A percentile compares a stretch with the other conserved stretches of the same genome.
These are phyloP conservation scores for Eumacrocentrus americanus DNA, from an alignment of 2,888 invertebrate genomes.

Conservation along the genomic window DNA sequence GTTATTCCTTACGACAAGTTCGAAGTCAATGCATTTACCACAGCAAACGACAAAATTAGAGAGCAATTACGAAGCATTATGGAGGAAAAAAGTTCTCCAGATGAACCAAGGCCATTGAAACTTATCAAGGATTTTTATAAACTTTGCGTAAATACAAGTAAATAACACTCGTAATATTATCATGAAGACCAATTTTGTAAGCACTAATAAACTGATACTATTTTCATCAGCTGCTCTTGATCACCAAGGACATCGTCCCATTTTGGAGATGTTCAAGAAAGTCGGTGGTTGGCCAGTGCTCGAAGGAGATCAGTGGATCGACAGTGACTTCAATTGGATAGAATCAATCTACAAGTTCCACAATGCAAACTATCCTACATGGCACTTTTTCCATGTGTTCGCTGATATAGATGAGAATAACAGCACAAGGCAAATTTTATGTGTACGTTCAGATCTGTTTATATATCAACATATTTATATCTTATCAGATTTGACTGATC, in stretches of 20 bases:
- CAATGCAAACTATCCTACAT: no score
- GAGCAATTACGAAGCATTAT: constrained; percentile 72
- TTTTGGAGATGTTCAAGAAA: constrained; percentile 72
- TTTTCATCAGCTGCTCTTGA: constrained; percentile 78
- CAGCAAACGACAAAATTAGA: constrained; percentile 73
- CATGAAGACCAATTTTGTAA: neutral
- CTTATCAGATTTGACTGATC: no score
- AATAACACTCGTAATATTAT: constrained; percentile 59
- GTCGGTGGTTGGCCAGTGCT: no score
- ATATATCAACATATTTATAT: no score
- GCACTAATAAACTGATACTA: neutral
- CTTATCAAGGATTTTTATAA: constrained; percentile 83
- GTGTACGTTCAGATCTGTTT: no score
- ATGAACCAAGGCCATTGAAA: constrained; percentile 72
- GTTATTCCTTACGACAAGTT: constrained; percentile 79
- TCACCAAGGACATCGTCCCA: constrained; percentile 74
- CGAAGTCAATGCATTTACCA: constrained; percentile 73
- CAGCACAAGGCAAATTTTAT: no score
- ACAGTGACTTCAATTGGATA: no score
- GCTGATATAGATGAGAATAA: no score
- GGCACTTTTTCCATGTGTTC: no score
- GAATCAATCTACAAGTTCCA: no score
- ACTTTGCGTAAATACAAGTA: constrained; percentile 88
- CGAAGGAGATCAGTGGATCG: no score
- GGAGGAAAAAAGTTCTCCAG: constrained; percentile 70